Evolutionary conservation across 1,140 invertebrate species (phyloP).

Genomic region (Pentalonia nigronervosa): DNA sequence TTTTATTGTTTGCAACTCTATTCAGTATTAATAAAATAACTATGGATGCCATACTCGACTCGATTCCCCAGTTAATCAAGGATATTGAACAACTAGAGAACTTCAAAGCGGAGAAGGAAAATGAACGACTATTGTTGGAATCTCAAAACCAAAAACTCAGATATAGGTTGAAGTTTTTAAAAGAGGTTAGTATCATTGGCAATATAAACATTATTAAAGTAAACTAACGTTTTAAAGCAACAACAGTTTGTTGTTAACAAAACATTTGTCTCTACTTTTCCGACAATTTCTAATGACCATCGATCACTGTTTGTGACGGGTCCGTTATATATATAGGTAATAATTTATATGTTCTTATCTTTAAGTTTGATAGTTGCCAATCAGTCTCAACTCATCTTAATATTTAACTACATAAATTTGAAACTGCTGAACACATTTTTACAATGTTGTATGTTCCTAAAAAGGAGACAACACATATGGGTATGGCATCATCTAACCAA

Average conservation of each 20-base stretch:
- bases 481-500: too few species aligned
- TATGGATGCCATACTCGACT: constrained; percentile 2
- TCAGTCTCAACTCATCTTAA: too few species aligned
- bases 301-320: neutral
- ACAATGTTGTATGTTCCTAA: too few species aligned
- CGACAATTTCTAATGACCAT: neutral
- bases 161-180: constrained; percentile 81
- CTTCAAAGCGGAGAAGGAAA: constrained; percentile 56
- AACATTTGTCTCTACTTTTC: neutral
- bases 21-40: neutral
- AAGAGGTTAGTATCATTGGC: constrained; percentile 69
- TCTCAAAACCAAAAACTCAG: constrained; percentile 79
- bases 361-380: too few species aligned
- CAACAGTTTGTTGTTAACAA: too few species aligned
- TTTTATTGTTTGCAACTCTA: neutral
- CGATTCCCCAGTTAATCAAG: constrained; percentile 44
- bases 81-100: constrained; percentile 56
- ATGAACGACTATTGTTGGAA: constrained; percentile 32
- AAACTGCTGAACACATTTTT: too few species aligned
- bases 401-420: too few species aligned
- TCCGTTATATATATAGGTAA: neutral
- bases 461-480: too few species aligned
- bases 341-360: neutral
- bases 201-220: neutral
- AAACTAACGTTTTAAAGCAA: neutral